phyloP scores from a whole-genome alignment of 2,113 vertebrate genomes.

The Empidonax traillii region DNA sequence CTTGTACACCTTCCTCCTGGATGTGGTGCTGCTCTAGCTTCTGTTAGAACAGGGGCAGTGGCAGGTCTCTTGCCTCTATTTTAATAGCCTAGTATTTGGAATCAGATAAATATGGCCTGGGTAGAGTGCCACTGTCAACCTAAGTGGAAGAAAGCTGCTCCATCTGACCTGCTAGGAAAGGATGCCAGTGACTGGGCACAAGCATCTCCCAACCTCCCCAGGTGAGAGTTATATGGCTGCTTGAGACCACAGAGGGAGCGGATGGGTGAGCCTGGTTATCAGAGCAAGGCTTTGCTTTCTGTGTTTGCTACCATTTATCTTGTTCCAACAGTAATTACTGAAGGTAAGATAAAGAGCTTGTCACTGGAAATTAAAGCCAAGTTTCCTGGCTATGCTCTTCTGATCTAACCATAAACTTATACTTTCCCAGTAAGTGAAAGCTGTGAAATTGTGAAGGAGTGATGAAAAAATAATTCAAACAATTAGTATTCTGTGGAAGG shows the following conservation, averaged over 20 bases:
- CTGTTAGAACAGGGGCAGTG: accelerated
- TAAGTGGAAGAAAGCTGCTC: neutral
- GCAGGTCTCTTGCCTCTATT: neutral
- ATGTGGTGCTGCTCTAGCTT: neutral
- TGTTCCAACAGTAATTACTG: neutral
- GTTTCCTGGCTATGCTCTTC: neutral
- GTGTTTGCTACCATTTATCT: neutral
- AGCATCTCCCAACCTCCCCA: neutral
- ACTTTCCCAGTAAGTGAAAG: neutral
- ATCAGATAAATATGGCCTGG: neutral
- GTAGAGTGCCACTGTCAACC: neutral
- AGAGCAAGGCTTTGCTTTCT: neutral
- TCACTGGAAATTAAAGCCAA: neutral
- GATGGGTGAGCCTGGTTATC: neutral
- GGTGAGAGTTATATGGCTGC: accelerated
- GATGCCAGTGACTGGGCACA: accelerated
- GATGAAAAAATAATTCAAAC: neutral
- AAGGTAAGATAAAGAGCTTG: neutral
- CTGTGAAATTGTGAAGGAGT: neutral
- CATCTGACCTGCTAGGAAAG: neutral
- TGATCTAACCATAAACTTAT: neutral
- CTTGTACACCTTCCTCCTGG: neutral
- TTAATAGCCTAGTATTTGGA: neutral
- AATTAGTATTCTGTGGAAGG: neutral
- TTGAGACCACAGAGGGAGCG: accelerated